Base-by-base conservation (phyloP, 2,888 invertebrate species). In the Drosophila yooni region DNA sequence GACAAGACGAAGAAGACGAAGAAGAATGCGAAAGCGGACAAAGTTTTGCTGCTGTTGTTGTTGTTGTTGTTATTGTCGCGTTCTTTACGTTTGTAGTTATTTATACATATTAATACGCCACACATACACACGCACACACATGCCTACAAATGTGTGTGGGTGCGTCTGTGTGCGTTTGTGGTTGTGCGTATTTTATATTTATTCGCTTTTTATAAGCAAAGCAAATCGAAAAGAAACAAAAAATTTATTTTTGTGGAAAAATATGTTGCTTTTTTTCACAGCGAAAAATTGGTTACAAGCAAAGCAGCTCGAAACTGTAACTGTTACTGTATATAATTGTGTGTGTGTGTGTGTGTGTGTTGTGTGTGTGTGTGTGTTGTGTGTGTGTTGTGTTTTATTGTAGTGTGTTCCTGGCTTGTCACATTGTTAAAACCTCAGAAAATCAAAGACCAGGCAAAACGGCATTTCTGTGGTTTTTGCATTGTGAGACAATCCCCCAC, bases 51-150 rank as follows among this genome's bases (percentile, higher is more conserved):
- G 81, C 68, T 82, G 46, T 76, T 76, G 70, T 70, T 67, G 52
- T 70, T 67, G 52, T 43, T 48, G 21, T 61, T 54, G 51, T 74
- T 79, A 46, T 64, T 82, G 60, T 72, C 57, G 61, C 64, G 21
- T 83, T 56, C 81, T 71, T 83, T 77, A 69, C 70, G 73, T 74
- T 81, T 72, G 64, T 72, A 75, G 73, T 81, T 89, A 89, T 87
- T 83, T 86, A 79, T 89, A 87, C 79, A 88, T 86, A 86, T 74
- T 72, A 71, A 70, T 63, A 82, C 61, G 46, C 38, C 58, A 67
- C 67, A 76, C 76, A 88, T 69, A 66, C 72, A 70, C 61, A 66
- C 21, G 1, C 62, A 57, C 11, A 51, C 27, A 6, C 18, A 38
- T 7, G 38, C 0, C 5, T 18, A 25, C 8, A 29, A 3, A 15